Conservation (phyloP, 2,888 invertebrate species). For the Drosophila longiperda region DNA sequence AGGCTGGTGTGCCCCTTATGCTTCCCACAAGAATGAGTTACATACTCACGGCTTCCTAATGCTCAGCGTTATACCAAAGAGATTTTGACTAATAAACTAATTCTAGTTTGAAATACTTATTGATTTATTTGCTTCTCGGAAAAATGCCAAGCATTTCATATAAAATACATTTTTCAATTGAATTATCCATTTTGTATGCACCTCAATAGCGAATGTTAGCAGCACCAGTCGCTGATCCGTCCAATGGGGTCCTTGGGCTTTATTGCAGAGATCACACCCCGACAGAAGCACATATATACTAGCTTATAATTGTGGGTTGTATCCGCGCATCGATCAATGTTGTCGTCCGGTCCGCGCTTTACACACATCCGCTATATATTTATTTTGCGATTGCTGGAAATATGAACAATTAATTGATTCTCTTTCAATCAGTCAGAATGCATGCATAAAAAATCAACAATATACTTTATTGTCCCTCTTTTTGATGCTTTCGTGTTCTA, state of each 20-base stretch:
- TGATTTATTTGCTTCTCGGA: not conserved
- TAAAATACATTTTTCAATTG: not conserved
- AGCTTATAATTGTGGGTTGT: conserved; percentile 92
- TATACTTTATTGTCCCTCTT: too few relatives aligned
- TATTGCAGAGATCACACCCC: conserved; percentile 93
- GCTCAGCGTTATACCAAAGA: not conserved
- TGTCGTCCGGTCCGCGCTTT: conserved; percentile 94
- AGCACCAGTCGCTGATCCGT: not conserved
- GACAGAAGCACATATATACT: conserved; percentile 96
- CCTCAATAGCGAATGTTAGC: not conserved
- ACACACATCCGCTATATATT: conserved; percentile 89
- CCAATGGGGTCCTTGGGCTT: conserved; percentile 2
- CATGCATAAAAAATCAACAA: too few relatives aligned
- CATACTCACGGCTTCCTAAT: not conserved
- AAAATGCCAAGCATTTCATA: conserved; percentile 2
- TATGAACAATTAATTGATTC: too few relatives aligned
- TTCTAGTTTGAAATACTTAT: not conserved
- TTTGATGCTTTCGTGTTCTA: too few relatives aligned
- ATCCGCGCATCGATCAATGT: conserved; percentile 95
- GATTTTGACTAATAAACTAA: not conserved
- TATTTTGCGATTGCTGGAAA: too few relatives aligned
- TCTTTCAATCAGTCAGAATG: too few relatives aligned
- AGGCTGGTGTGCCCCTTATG: too few relatives aligned
- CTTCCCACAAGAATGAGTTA: too few relatives aligned
- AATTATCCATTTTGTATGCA: not conserved